These are phyloP conservation scores for Montipora cactus DNA, from an alignment of 64 coral and sea anemone species.

Conservation along the genomic window DNA sequence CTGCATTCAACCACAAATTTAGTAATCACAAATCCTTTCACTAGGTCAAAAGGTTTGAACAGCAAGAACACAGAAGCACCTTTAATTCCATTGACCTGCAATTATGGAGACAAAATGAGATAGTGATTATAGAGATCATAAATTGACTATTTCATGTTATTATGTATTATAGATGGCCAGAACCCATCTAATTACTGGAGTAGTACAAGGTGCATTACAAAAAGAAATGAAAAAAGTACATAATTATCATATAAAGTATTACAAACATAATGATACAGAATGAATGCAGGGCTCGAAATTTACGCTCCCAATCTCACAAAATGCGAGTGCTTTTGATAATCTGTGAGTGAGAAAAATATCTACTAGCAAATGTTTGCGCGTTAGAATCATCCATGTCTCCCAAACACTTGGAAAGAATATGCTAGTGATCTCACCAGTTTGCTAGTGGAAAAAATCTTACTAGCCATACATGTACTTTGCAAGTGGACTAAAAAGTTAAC, in stretches of 20 bases:
- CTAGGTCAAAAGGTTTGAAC: constrained; percentile 35
- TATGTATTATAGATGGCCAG: not conserved
- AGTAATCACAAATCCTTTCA: constrained; percentile 53
- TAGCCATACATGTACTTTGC: constrained; percentile 11
- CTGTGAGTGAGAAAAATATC: not conserved
- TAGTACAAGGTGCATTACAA: no score
- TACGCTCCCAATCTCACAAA: no score
- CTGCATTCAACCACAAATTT: constrained; percentile 48
- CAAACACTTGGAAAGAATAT: not conserved
- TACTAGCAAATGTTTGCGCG: not conserved
- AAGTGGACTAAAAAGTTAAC: constrained; percentile 34
- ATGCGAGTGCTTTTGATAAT: not conserved
- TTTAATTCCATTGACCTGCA: constrained; percentile 60
- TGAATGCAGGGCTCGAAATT: no score
- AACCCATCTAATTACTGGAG: not conserved
- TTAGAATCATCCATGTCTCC: no score
- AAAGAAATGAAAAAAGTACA: no score
- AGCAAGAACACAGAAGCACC: constrained; percentile 54
- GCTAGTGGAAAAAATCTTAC: constrained; percentile 44
- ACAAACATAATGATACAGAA: no score
- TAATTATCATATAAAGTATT: no score
- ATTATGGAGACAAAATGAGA: not conserved
- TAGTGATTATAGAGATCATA: not conserved
- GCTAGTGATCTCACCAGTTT: constrained; percentile 22
- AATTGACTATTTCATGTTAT: not conserved